phyloP scores from a whole-genome alignment of 1,140 invertebrate genomes.

The Eciton burchellii region DNA sequence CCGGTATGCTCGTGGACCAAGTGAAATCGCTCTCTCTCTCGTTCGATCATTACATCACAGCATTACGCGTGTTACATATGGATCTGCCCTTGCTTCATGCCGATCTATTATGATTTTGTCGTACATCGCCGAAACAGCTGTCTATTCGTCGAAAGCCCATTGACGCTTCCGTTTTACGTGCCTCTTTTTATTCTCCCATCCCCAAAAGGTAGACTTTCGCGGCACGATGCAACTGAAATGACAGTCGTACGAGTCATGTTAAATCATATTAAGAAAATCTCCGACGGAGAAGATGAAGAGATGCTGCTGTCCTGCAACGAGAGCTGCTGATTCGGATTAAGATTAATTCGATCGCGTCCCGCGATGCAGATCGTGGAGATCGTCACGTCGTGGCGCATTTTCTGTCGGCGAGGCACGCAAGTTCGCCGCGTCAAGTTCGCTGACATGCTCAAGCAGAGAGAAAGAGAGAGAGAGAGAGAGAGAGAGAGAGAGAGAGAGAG shows the following conservation, averaged over 20 bases:
- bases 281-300: no score
- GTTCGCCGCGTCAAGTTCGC: constrained; percentile 48
- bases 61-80: background rate
- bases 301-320: no score
- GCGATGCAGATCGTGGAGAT: background rate
- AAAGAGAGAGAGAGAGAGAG: background rate
- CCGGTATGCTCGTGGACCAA: background rate
- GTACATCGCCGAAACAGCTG: background rate
- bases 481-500: constrained; percentile 14
- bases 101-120: background rate
- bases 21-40: background rate
- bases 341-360: background rate
- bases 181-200: no score
- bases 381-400: background rate
- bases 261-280: no score
- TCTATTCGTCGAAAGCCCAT: background rate
- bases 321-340: no score
- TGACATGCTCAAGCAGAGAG: no score
- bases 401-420: constrained; percentile 7
- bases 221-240: no score
- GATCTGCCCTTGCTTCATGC: background rate
- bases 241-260: no score
- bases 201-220: no score
- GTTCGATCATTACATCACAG: constrained; percentile 17
- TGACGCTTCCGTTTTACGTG: background rate